phyloP scores from a whole-genome alignment of 2,113 vertebrate species.

The Fregata magnificens region DNA sequence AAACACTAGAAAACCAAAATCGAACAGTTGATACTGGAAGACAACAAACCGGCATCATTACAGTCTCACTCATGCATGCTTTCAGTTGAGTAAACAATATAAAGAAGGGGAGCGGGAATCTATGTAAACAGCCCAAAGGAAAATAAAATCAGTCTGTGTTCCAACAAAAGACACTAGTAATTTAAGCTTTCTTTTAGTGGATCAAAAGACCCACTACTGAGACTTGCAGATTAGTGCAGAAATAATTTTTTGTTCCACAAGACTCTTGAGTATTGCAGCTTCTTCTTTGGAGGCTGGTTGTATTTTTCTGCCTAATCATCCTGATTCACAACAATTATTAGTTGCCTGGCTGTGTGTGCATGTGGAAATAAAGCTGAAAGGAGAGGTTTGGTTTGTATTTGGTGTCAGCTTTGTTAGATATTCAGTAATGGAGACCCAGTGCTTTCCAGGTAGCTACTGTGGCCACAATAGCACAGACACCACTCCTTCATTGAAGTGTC shows the following conservation, averaged over 20 bases:
- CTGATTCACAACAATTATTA: neutral
- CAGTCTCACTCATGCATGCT: neutral
- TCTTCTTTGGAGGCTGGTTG: neutral
- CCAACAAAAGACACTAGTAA: neutral
- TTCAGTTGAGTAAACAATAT: neutral
- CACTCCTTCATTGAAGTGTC: neutral
- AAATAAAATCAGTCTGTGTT: neutral
- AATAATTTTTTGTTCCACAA: neutral
- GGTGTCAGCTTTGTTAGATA: neutral
- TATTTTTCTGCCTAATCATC: neutral
- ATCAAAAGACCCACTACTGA: neutral
- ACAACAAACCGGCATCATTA: neutral
- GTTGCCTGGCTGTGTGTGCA: neutral
- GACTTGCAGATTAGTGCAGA: neutral
- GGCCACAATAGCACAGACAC: neutral
- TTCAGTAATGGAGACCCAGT: neutral
- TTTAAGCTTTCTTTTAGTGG: neutral
- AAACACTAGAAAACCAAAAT: constrained; percentile 70
- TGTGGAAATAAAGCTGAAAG: neutral
- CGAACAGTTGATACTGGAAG: neutral
- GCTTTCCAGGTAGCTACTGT: neutral
- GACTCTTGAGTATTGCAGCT: neutral
- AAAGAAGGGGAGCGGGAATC: neutral
- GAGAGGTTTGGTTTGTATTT: neutral
- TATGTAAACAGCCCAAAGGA: neutral